Evolutionary conservation across 2,113 vertebrate genomes (phyloP), one percentile per base, ranked within the genome.

Genomic region (Sylvicapra grimmia): DNA sequence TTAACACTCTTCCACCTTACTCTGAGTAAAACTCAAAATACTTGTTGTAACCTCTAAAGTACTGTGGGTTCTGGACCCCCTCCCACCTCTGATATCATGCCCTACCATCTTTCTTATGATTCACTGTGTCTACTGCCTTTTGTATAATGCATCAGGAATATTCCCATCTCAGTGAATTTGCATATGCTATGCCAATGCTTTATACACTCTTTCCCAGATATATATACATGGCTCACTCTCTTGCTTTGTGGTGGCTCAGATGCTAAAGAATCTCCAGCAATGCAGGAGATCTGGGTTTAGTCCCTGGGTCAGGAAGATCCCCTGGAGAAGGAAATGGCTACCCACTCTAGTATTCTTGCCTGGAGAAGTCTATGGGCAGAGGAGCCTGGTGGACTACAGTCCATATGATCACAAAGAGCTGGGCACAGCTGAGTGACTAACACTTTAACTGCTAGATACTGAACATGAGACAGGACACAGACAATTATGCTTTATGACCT

Each of bases 41-140:
- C 7, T 27, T 33, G 2, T 3, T 21, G 56, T 7, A 13, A 49
- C 33, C 6, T 84, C 36, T 12, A 53, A 25, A 18, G 1, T 36
- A 8, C 6, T 7, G 2, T 16, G 7, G 2, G 2, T 72, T 53
- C 36, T 25, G 3, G 5, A 0, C 10, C 19, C 27, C 25, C 2
- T 59, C 5, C 7, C 4, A 49, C 5, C 9, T 58, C 18, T 68
- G 11, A 36, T 4, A 18, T 3, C 27, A 29, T 11, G 11, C 14
- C 44, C 4, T 49, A 5, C 15, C 8, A 9, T 2, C 65, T 80
- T 36, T 11, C 25, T 51, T 21, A 44, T 18, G 19, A 86, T 27
- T 72, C 11, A 13, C 15, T 49, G 21, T 44, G 19, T 13, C 5
- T 23, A 36, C 49, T 75, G 29, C 4, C 44, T 0, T 54, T 31